A percentile compares a stretch with the other conserved stretches of the same genome.
phyloP scores from a whole-genome alignment of 2,113 vertebrate species.

The Melanerpes formicivorus region DNA sequence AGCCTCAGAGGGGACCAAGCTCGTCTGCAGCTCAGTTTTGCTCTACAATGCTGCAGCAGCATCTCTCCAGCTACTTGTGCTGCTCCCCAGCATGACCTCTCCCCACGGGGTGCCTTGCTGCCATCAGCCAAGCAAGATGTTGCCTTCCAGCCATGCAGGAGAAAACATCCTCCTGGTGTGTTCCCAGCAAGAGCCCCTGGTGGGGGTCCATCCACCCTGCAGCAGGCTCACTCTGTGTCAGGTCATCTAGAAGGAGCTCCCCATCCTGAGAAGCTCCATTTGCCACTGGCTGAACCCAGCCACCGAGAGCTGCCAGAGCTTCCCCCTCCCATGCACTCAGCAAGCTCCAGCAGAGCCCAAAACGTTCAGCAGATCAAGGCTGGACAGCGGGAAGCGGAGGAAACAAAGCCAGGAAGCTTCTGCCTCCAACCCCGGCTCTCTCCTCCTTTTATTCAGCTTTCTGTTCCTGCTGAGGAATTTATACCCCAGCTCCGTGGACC shows the following conservation, averaged over 20 bases:
- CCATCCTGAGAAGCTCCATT: not conserved
- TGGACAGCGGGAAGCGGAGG: not conserved
- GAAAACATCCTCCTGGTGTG: rapidly evolving
- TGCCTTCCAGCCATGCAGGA: not conserved
- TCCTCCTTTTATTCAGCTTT: not conserved
- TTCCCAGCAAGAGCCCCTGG: no score
- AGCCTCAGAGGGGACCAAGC: not conserved
- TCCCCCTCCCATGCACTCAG: rapidly evolving
- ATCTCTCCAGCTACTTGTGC: not conserved
- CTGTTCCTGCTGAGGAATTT: not conserved
- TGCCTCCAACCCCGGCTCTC: not conserved
- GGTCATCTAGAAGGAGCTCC: not conserved
- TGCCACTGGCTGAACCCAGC: not conserved
- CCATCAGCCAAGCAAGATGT: not conserved
- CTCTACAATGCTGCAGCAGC: not conserved
- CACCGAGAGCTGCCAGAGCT: not conserved
- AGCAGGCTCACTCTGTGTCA: not conserved
- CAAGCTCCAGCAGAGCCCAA: not conserved
- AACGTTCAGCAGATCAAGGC: not conserved
- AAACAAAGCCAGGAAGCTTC: not conserved
- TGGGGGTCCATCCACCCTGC: rapidly evolving
- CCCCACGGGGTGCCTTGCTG: rapidly evolving
- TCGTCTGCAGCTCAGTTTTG: not conserved
- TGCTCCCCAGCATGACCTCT: not conserved
- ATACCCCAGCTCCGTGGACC: not conserved